Base-by-base conservation (phyloP, 2,797 vertebrate species). In the Bucorvus abyssinicus region DNA sequence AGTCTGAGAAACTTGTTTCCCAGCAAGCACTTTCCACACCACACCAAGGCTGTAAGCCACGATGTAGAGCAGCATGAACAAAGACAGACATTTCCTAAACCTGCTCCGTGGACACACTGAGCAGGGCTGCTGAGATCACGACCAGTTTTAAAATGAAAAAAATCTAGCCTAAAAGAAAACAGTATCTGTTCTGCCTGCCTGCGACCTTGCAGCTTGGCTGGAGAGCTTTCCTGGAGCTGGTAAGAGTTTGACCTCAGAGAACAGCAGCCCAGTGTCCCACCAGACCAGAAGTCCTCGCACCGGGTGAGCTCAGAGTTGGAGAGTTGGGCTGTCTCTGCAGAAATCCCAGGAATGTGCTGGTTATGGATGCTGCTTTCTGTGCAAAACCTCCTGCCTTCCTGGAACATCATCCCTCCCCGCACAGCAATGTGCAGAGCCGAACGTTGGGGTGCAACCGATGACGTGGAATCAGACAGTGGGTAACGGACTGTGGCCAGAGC, bases 291-390 rank as follows among this genome's bases (percentile, higher is more conserved):
- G 73, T 10, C 17, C 22, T 78, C 76, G 49, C 20, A 3, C 9
- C 0, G 1, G 20, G 14, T 38, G 52, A 65, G 44, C 26, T 64
- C 36, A 0, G 52, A 64, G 56, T 7, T 73, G 60, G 30, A 32
- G 40, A 49, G 6, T 6, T 65, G 59, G 50, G 26, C 74, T 76
- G 67, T 73, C 50, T 52, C 53, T 71, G 55, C 61, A 90, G 69
- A 89, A 91, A 87, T 94, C 26, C 60, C 81, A 59, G 93, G 84
- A 95, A 93, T 93, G 88, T 6, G 34, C 59, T 70, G 40, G 64
- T 40, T 78, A 15, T 18, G 86, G 17, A 2, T 40, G 9, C 70
- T 69, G 65, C 78, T 69, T 34, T 74, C 89, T 44, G 26, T 65
- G 65, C 59, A 36, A 44, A 90, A 50, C 80, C 84, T 90, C 56